phyloP scores from a whole-genome alignment of 2,113 vertebrate species.

The Pyrgilauda ruficollis region DNA sequence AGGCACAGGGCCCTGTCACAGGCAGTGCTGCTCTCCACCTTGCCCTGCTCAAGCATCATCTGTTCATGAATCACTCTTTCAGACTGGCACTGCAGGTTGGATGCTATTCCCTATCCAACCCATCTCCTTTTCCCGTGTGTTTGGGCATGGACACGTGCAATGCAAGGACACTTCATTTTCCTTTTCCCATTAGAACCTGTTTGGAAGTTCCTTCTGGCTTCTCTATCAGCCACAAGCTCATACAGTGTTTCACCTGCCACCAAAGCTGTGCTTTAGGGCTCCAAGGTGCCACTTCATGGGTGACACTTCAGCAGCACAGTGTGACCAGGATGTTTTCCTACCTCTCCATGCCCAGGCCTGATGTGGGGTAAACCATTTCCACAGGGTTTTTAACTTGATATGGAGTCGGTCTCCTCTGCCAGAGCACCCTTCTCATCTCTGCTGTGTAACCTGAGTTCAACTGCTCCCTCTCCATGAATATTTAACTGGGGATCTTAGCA shows the following conservation, averaged over 20 bases:
- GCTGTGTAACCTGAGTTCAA: conserved; percentile 55
- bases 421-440: not conserved
- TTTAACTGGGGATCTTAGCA: conserved; percentile 59
- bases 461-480: conserved; percentile 60
- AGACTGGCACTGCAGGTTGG: not conserved
- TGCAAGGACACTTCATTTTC: not conserved
- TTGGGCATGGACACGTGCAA: fast-evolving
- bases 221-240: not conserved
- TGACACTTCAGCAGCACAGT: not conserved
- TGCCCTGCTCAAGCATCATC: not conserved
- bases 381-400: conserved; percentile 43
- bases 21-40: not conserved
- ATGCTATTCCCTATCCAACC: not conserved
- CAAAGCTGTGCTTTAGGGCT: not conserved
- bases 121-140: fast-evolving
- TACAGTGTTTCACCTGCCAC: not conserved
- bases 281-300: not conserved
- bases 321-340: not conserved
- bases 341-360: not conserved
- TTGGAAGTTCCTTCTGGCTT: not conserved
- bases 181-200: not conserved
- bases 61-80: fast-evolving
- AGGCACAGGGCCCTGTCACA: not conserved
- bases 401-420: not conserved
- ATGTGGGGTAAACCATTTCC: not conserved